A percentile compares a stretch with the other conserved stretches of the same genome.
phyloP scores from a whole-genome alignment of 2,113 vertebrate genomes.

The Ranitomeya variabilis region DNA sequence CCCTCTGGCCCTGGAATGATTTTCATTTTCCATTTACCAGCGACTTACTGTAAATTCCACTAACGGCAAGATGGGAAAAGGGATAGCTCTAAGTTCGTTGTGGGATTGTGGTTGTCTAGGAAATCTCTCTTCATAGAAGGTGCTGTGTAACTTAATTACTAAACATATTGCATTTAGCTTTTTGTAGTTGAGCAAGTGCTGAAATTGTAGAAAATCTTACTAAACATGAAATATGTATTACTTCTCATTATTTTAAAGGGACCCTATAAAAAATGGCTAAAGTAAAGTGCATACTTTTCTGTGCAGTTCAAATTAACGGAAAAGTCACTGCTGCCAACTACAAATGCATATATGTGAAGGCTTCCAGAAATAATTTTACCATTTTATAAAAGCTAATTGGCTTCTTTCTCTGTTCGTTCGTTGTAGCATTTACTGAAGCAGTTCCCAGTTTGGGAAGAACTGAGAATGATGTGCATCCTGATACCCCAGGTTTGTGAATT shows the following conservation, averaged over 20 bases:
- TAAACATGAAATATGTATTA: background rate
- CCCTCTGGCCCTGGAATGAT: background rate
- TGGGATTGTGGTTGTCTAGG: slow-evolving; percentile 17
- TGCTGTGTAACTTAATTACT: background rate
- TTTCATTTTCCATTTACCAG: background rate
- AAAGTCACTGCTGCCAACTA: background rate
- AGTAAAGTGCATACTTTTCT: background rate
- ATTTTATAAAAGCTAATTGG: background rate
- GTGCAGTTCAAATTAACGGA: background rate
- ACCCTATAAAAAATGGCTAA: background rate
- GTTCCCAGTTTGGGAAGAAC: too few relatives aligned
- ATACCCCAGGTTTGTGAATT: background rate
- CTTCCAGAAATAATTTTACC: background rate
- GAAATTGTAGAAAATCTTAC: background rate
- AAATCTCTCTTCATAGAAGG: background rate
- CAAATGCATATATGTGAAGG: background rate
- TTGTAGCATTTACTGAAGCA: too few relatives aligned
- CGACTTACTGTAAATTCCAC: slow-evolving; percentile 19
- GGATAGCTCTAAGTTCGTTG: background rate
- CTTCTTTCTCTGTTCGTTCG: background rate
- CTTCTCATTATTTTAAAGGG: background rate
- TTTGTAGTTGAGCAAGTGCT: background rate
- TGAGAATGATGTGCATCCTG: background rate
- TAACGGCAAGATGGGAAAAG: background rate
- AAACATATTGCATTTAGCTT: background rate